These are phyloP conservation scores for Zaprionus obscuricornis DNA, from an alignment of 2,888 invertebrate genomes.

Conservation along the genomic window DNA sequence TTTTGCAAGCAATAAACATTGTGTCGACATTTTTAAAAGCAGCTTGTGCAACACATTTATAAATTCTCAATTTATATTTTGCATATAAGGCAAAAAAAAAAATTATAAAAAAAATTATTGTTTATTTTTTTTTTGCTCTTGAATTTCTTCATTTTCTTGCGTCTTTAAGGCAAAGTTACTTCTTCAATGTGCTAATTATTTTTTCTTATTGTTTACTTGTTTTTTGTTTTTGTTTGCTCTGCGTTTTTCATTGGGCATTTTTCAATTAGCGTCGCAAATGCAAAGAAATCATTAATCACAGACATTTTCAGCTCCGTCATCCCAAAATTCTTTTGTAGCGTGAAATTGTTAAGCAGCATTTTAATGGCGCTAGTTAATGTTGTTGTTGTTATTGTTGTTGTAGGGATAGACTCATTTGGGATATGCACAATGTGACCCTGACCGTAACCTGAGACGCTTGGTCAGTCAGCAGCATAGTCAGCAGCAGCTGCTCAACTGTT, in stretches of 20 bases:
- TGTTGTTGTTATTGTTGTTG: slow-evolving; percentile 20
- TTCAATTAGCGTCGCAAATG: slow-evolving; percentile 67
- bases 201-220: no score
- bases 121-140: no score
- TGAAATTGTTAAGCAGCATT: slow-evolving; percentile 49
- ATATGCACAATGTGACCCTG: slow-evolving; percentile 29
- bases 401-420: slow-evolving; percentile 32
- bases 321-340: slow-evolving; percentile 44
- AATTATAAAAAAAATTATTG: no score
- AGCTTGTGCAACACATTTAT: no score
- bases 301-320: slow-evolving; percentile 58
- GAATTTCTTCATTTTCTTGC: no score
- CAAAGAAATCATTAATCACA: slow-evolving; percentile 72
- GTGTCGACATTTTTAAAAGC: no score
- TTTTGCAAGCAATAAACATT: no score
- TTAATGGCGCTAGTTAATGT: slow-evolving; percentile 52
- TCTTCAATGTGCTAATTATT: no score
- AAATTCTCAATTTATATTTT: no score
- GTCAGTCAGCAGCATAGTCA: no score
- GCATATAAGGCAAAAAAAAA: no score
- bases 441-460: slow-evolving; percentile 57
- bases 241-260: slow-evolving; percentile 32
- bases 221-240: slow-evolving; percentile 21
- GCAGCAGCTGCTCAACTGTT: neutral
- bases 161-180: no score